Conservation (phyloP, 1,140 invertebrate genomes). For the Bombyx mori region ASM3026992v2 NC_085121.1:5169501-5170000, state of each 20-base stretch:
- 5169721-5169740: too few species aligned
- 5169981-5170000: constrained; percentile 47
- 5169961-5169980: constrained; percentile 37
- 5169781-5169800: too few species aligned
- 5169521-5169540: constrained; percentile 20
- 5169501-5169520: constrained; percentile 60
- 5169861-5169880: constrained; percentile 6
- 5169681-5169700: too few species aligned
- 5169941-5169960: constrained; percentile 30
- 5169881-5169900: constrained; percentile 7
- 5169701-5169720: too few species aligned
- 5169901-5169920: constrained; percentile 25
- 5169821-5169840: constrained; percentile 22
- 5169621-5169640: constrained; percentile 20
- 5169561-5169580: constrained; percentile 26
- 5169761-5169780: too few species aligned
- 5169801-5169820: constrained; percentile 36
- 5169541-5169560: constrained; percentile 32
- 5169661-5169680: too few species aligned
- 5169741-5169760: too few species aligned
- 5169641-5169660: too few species aligned
- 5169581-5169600: constrained; percentile 27
- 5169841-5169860: constrained; percentile 1
- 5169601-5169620: not conserved
- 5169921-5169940: constrained; percentile 29